Base-by-base conservation (phyloP, 2,797 vertebrate species). In the Anguilla pacifica region DNA sequence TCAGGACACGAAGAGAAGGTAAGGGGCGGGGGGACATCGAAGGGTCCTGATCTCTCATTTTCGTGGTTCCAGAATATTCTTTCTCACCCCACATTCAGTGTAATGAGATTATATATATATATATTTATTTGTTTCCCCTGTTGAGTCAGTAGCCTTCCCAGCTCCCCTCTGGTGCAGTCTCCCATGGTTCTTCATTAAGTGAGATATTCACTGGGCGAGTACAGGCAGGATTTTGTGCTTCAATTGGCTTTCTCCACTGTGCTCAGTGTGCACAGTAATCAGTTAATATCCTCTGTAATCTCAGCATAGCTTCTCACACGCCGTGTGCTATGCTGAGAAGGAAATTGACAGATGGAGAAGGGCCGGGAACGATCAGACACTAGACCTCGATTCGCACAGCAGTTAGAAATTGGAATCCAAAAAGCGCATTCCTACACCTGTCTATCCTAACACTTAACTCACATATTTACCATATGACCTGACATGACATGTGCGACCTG, bases 1-100 rank as follows among this genome's bases (percentile, higher is more conserved):
- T 92, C 94, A 97, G 94, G 97, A 98, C 92, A 96, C 98, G 94
- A 98, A 98, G 95, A 96, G 97, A 93, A 99, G 98, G 98, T 99
- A 95, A 95, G 96, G 72, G 7, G 67, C 6, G 11, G 11, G 31
- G 31, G 28, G 72, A 28, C 9, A 6, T 6, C 2, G 25, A 6
- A 22, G 2, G 22, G 61, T n/a, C 13, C 6, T 67, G 19, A 67
- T 67, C 15, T 22, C 25, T 25, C n/a, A 9, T 1, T 74, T 35
- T 7, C 10, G 4, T 28, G 70, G 28, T 35, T 74, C 70, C 11
- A 28, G 70, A 57, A 57, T 11, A 57, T 57, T 57, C 55, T 57
- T 57, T 17, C 9, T 57, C 55, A 39, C 39, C 35, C 39, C 39
- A 39, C 39, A 39, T 39, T 39, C 39, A 39, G 39, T 39, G 39